Conservation (phyloP, 2,888 invertebrate species). For the Trisateles emortualis region DNA sequence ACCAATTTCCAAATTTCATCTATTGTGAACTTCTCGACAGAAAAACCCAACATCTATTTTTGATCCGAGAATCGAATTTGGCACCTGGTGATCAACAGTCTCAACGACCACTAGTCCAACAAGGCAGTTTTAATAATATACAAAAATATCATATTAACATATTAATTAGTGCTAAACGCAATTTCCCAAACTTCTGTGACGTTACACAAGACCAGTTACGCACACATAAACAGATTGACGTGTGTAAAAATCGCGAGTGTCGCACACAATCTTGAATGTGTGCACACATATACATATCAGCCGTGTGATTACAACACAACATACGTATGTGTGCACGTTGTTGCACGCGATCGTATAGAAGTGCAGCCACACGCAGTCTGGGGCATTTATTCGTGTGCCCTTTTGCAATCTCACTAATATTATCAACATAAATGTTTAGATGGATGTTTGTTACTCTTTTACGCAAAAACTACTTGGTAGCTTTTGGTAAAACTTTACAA, state of each 20-base stretch:
- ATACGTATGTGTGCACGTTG: constrained; percentile 56
- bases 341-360: constrained; percentile 70
- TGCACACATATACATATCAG: constrained; percentile 30
- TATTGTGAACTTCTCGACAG: no score
- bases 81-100: no score
- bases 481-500: no score
- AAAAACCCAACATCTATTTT: no score
- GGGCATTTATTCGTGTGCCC: constrained; percentile 69
- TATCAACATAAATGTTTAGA: no score
- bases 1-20: no score
- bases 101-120: not conserved
- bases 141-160: no score
- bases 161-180: constrained; percentile 1
- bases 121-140: no score
- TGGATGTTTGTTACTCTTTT: no score
- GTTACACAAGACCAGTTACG: constrained; percentile 25
- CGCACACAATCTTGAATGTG: constrained; percentile 28
- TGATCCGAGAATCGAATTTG: no score
- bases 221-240: constrained; percentile 21
- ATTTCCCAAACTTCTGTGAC: constrained; percentile 34
- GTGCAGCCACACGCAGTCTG: constrained; percentile 68
- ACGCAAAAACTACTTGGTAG: no score
- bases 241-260: constrained; percentile 42
- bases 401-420: constrained; percentile 14
- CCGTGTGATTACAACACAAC: constrained; percentile 36